Evolutionary conservation across 2,113 vertebrate genomes (phyloP).

Genomic region (Xenopus tropicalis): UCB_Xtro_10.0 CM004451.2:22999001-22999500

Average conservation of each 20-base stretch:
- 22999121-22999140: conserved; percentile 23
- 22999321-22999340: too few relatives aligned
- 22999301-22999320: too few relatives aligned
- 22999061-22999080: conserved; percentile 33
- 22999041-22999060: conserved; percentile 34
- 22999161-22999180: conserved; percentile 24
- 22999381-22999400: too few relatives aligned
- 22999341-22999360: too few relatives aligned
- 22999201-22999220: not conserved
- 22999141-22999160: conserved; percentile 30
- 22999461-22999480: too few relatives aligned
- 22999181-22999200: not conserved
- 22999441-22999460: too few relatives aligned
- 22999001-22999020: conserved; percentile 2
- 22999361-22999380: too few relatives aligned
- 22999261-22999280: too few relatives aligned
- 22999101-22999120: conserved; percentile 11
- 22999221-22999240: not conserved
- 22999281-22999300: too few relatives aligned
- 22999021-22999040: conserved; percentile 13
- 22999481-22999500: too few relatives aligned
- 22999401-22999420: too few relatives aligned
- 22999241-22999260: not conserved
- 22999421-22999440: too few relatives aligned
- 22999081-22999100: conserved; percentile 13